Evolutionary conservation across 2,113 vertebrate species (phyloP), one percentile per base, ranked within the genome.

Genomic region (Oreochromis tanganicae): DNA sequence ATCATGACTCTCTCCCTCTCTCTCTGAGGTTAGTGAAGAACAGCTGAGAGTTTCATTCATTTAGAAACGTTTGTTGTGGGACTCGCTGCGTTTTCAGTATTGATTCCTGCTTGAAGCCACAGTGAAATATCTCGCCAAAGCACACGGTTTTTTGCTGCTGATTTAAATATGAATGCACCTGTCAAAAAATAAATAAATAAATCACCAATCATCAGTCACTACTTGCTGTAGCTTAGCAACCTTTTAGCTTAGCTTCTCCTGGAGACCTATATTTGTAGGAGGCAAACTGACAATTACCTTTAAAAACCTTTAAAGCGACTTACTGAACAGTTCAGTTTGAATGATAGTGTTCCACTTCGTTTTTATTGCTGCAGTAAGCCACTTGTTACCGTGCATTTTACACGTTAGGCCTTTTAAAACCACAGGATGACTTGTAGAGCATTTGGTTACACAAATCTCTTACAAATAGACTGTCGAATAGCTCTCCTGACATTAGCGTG

Each of bases 111-210:
- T 57, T 73, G 66, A 80, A 83, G 24, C 54, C 50, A 17, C 19
- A 17, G 80, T 73, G 57, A 86, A 68, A 85, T 19, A 57, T 41
- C 84, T 88, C n/a, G 79, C 90, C 87, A 85, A 88, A 27, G 21
- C 80, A 41, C 83, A 91, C 86, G 83, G 36, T 88, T 80, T 82
- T 61, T 84, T 85, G 79, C 34, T 80, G 59, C 81, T 61, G 11
- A 91, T 93, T 92, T 93, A 81, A 93, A 93, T 93, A 94, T 92
- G 84, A 91, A 91, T 92, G 85, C 38, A 3, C 8, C 68, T 24
- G 80, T 55, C 85, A 86, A 84, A 91, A 90, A 84, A 81, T 81
- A 92, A 90, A 85, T 9, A n/a, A 66, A 86, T 75, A 93, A 90
- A 85, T 68, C 75, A 91, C 87, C 90, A 82, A 38, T 87, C 80